Percentiles rank a stretch among this genome's conserved stretches.
Conservation (phyloP, 2,797 vertebrate genomes). For the Thripadectes ignobilis region DNA sequence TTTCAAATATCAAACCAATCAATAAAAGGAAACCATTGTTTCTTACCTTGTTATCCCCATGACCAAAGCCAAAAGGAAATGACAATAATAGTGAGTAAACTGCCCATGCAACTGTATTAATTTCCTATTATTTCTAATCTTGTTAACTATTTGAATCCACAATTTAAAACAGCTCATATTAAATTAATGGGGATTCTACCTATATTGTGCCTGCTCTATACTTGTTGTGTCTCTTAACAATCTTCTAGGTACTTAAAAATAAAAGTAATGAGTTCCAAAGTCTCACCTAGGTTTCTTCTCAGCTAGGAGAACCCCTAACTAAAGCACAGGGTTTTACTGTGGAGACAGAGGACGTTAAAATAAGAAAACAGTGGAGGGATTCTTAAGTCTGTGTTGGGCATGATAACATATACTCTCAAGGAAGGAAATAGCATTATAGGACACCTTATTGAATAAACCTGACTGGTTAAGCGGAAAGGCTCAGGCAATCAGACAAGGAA, state of each 20-base stretch:
- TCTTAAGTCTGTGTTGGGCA: constrained; percentile 9
- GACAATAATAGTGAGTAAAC: constrained; percentile 21
- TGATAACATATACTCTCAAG: constrained; percentile 49
- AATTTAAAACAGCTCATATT: neutral
- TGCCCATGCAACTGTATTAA: constrained; percentile 10
- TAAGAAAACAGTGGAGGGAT: constrained; percentile 9
- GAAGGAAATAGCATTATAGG: constrained; percentile 63
- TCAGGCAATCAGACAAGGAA: constrained; percentile 43
- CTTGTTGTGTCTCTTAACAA: neutral
- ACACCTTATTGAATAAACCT: constrained; percentile 65
- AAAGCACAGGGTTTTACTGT: neutral
- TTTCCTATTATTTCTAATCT: constrained; percentile 42
- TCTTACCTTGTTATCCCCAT: constrained; percentile 60
- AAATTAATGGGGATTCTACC: neutral
- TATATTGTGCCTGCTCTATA: neutral
- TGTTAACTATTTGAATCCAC: constrained; percentile 19
- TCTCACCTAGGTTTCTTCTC: neutral
- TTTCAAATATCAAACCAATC: constrained; percentile 39
- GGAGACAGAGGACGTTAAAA: constrained; percentile 14
- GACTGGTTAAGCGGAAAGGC: constrained; percentile 47
- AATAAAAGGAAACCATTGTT: constrained; percentile 48
- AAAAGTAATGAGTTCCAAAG: neutral
- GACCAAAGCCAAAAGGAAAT: constrained; percentile 61
- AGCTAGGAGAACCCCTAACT: neutral
- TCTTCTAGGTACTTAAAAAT: neutral